These are phyloP conservation scores for Zele albiditarsus DNA, from an alignment of 2,888 invertebrate species.

Conservation along the genomic window DNA sequence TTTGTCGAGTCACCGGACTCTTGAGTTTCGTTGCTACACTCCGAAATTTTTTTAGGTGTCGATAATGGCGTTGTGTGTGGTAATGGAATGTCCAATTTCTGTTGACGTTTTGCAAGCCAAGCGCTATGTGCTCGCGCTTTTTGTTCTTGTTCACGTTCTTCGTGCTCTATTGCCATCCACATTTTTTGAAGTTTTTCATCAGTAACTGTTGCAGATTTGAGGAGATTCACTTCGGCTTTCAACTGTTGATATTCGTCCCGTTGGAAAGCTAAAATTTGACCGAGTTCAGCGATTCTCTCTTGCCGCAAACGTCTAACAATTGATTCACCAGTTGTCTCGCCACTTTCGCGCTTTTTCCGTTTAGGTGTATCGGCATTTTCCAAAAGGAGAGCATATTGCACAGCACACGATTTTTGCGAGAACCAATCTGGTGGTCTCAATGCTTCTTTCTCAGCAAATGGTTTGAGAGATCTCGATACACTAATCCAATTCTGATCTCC, in stretches of 20 bases:
- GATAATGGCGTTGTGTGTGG: conserved; percentile 48
- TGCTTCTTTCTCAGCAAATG: conserved; percentile 81
- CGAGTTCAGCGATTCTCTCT: conserved; percentile 86
- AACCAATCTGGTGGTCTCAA: conserved; percentile 87
- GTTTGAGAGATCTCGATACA: conserved; percentile 86
- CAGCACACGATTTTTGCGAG: conserved; percentile 91
- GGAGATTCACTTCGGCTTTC: conserved; percentile 77
- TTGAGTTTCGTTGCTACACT: conserved; percentile 49
- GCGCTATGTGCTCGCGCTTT: conserved; percentile 76
- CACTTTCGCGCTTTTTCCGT: conserved; percentile 84
- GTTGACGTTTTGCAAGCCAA: conserved; percentile 66
- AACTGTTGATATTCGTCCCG: conserved; percentile 83
- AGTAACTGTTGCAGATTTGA: conserved; percentile 76
- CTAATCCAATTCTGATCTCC: conserved; percentile 96
- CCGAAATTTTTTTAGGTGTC: conserved; percentile 57
- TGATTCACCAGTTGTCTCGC: conserved; percentile 85
- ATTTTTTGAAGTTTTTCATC: conserved; percentile 85
- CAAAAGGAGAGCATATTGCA: conserved; percentile 88
- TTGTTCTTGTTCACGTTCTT: conserved; percentile 81
- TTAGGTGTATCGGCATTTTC: conserved; percentile 90
- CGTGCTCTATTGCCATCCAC: conserved; percentile 83
- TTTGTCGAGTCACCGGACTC: conserved; percentile 59
- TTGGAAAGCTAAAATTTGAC: conserved; percentile 81
- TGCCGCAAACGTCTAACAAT: conserved; percentile 85
- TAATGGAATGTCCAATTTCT: conserved; percentile 61